A percentile compares a stretch with the other conserved stretches of the same genome.
Evolutionary conservation across 2,113 vertebrate genomes (phyloP).

Genomic region (Rousettus leschenaultii): DNA sequence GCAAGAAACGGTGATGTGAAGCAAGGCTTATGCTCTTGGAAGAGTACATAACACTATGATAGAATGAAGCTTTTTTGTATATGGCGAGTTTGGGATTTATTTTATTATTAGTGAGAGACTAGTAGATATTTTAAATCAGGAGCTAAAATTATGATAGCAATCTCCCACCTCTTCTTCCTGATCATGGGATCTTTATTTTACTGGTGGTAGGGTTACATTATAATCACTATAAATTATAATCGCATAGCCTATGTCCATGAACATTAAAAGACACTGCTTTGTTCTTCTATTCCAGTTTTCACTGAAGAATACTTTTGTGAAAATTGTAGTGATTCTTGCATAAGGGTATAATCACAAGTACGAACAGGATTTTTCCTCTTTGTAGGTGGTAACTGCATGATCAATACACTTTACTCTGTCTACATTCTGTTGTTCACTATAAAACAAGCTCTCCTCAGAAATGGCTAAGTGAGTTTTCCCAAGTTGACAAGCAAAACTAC

Average conservation of each 20-base stretch:
- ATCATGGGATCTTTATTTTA: not conserved
- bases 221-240: not conserved
- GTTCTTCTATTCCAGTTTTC: not conserved
- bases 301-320: not conserved
- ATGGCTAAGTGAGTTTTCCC: not conserved
- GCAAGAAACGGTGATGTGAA: not conserved
- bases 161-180: not conserved
- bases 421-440: not conserved
- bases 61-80: not conserved
- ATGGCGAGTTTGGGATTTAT: not conserved
- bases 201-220: not conserved
- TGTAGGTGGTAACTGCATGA: not conserved
- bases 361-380: not conserved
- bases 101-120: not conserved
- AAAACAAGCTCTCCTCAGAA: not conserved
- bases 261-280: not conserved
- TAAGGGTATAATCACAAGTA: not conserved
- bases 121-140: not conserved
- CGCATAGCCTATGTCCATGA: not conserved
- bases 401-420: not conserved
- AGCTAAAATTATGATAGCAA: not conserved
- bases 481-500: not conserved
- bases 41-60: not conserved
- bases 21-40: not conserved
- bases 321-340: constrained; percentile 2